phyloP scores from a whole-genome alignment of 2,113 vertebrate species.

The Phrynocephalus versicolor region DNA sequence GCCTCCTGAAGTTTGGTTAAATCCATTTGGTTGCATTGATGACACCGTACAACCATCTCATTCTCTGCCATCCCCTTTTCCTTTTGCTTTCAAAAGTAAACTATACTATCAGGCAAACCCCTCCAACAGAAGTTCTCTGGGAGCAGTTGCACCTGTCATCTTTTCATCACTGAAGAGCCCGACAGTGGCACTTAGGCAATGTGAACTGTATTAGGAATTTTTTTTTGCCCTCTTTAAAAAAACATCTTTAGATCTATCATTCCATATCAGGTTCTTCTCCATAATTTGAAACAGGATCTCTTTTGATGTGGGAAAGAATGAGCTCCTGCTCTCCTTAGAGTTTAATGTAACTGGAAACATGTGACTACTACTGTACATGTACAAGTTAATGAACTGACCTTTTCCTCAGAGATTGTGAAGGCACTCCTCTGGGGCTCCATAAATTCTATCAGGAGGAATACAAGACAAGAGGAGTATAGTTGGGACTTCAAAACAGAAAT shows the following conservation, averaged over 20 bases:
- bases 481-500: slow-evolving; percentile 2
- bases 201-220: slow-evolving; percentile 32
- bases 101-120: background rate
- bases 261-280: slow-evolving; percentile 44
- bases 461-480: too few relatives aligned
- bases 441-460: background rate
- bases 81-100: too few relatives aligned
- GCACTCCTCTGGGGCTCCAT: background rate
- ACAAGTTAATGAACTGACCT: slow-evolving; percentile 2
- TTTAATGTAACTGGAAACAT: slow-evolving; percentile 39
- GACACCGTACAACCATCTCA: too few relatives aligned
- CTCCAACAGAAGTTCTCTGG: background rate
- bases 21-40: too few relatives aligned
- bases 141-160: slow-evolving; percentile 22
- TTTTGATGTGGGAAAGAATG: slow-evolving; percentile 31
- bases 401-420: slow-evolving; percentile 16
- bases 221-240: slow-evolving; percentile 20
- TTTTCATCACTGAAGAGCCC: background rate
- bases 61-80: too few relatives aligned
- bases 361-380: background rate
- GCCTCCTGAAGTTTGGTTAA: too few relatives aligned
- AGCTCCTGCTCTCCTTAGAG: slow-evolving; percentile 15
- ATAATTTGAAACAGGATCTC: slow-evolving; percentile 36
- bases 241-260: slow-evolving; percentile 12
- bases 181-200: background rate